Evolutionary conservation across 2,113 vertebrate species (phyloP), one percentile per base, ranked within the genome.

Genomic region (Chlorodrepanis virens): DNA sequence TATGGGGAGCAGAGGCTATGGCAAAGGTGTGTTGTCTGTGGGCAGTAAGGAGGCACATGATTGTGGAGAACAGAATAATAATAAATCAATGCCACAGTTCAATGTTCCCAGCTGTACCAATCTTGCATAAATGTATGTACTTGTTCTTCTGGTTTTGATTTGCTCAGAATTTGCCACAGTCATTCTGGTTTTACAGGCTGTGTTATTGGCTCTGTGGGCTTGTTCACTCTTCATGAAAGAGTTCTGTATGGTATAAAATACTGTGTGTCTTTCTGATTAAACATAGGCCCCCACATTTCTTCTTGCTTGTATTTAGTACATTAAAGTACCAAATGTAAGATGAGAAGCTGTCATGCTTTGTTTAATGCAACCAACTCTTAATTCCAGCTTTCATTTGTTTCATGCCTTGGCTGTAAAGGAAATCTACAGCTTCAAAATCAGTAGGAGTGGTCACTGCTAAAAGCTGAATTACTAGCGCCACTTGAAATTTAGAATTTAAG

Each of bases 1-100:
- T 22, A 40, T 71, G 64, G 45, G 40, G 12, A 53, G 15, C 27
- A 27, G 9, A 91, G 52, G 9, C 21, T 83, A 1, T 59, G 57
- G 50, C 77, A 49, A 67, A 54, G 10, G 3, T 53, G 0, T 1
- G 2, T 69, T 45, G 4, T 56, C 22, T 9, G 2, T 35, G 17
- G 14, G 13, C n/a, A 44, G 0, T 57, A 33, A 60, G 52, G 18
- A 53, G 18, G 8, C 11, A 29, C 4, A 0, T 37, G 11, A 7
- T 21, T 69, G 57, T 69, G 59, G 37, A 72, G 49, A 39, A 20
- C 5, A 6, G 39, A 78, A 76, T 60, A 53, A 52, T 52, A 50
- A 57, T 35, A 82, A 63, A 31, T 83, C 44, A 25, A 25, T 68
- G 29, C 27, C 47, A 35, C 37, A 50, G 39, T 50, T 89, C 29